These are phyloP conservation scores for Heliconius charithonia DNA, from an alignment of 2,888 invertebrate genomes.

Conservation along the genomic window DNA sequence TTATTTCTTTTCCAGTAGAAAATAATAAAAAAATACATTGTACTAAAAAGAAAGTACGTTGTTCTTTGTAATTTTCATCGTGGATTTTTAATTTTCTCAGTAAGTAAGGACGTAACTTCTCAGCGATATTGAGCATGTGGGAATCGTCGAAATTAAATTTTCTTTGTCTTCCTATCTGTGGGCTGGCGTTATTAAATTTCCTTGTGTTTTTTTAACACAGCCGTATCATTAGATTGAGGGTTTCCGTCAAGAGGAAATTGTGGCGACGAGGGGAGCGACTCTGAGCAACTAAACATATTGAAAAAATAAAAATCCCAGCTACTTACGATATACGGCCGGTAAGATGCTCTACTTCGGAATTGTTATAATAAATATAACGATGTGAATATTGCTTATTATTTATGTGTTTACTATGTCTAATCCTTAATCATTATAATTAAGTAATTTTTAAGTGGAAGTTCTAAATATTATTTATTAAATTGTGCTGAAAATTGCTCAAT, in stretches of 20 bases:
- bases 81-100: conserved; percentile 64
- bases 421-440: too few relatives aligned
- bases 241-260: conserved; percentile 84
- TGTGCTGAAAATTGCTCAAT: neutral
- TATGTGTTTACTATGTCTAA: neutral
- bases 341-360: conserved; percentile 60
- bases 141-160: conserved; percentile 83
- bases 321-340: conserved; percentile 63
- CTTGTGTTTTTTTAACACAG: conserved; percentile 84
- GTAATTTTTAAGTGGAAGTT: neutral
- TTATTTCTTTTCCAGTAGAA: conserved; percentile 18
- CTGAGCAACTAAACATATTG: conserved; percentile 82
- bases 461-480: neutral
- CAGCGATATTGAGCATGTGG: conserved; percentile 81
- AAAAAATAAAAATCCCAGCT: conserved; percentile 82
- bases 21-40: neutral
- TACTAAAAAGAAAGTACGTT: conserved; percentile 34
- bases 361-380: neutral
- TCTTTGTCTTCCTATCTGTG: conserved; percentile 79
- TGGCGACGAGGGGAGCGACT: conserved; percentile 77
- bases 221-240: conserved; percentile 85
- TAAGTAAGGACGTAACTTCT: conserved; percentile 69
- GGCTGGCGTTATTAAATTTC: conserved; percentile 83
- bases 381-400: neutral
- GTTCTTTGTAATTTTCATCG: conserved; percentile 29